Evolutionary conservation across 53 echinoderm and acorn worm species (phyloP), one percentile per base, ranked within the genome.

Genomic region (Luidia sarsii): DNA sequence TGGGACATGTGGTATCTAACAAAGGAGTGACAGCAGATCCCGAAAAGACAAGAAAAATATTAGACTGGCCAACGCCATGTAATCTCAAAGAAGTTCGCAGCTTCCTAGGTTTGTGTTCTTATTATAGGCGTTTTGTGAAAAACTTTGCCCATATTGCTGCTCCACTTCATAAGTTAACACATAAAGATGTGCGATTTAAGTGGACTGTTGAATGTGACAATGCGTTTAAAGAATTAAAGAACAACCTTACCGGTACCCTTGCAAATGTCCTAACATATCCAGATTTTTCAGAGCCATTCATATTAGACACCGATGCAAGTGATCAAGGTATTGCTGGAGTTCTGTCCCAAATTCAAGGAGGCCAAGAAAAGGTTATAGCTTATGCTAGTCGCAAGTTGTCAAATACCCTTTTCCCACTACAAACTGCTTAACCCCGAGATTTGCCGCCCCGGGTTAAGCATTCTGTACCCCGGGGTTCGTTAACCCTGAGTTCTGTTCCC

Each of bases 11-110:
- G n/a, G n/a, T n/a, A n/a, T n/a, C n/a, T 54, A 51, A 65, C 31
- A 22, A 49, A 25, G 74, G 74, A 21, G 82, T 88, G 74, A 37
- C 64, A 24, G 66, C 82, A 39, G 52, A 71, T 31, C 15, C 50
- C 33, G 33, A 36, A 34, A n/a, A 68, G 30, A 27, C 82, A 0
- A 35, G 52, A 27, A 33, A 37, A 43, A 75, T 83, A 2, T 75
- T 88, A 57, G 55, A 20, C 13, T 25, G 75, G 11, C 46, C 75
- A 0, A 13, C 39, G 88, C 2, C 80, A 88, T 9, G 45, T 82
- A 0, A 75, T 88, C 3, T 82, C 88, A 6, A 35, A 46, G 34
- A 48, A 82, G 6, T 82, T 74, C 3, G 20, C 82, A 0, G 35
- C 33, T 69, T 68, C 48, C 5, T 79, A 3, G 79, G 79, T 9